phyloP scores from a whole-genome alignment of 2,888 invertebrate species.

The Sarcophaga variegata region DNA sequence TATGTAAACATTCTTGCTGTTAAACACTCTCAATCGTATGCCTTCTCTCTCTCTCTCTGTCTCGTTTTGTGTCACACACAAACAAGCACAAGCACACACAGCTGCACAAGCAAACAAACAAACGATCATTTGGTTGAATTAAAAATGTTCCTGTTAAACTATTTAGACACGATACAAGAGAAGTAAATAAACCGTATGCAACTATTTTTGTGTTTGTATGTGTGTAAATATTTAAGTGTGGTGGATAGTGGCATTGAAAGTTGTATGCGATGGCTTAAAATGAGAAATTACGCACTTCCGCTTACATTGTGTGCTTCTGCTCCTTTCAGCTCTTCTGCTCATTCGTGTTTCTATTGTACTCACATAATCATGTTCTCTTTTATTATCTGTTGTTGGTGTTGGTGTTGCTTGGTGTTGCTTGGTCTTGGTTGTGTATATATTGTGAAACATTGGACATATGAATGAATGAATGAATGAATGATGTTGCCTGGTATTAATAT shows the following conservation, averaged over 20 bases:
- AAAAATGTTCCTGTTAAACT: slow-evolving; percentile 48
- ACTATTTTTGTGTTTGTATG: background rate
- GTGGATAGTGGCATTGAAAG: background rate
- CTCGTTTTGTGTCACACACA: background rate
- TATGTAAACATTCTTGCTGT: background rate
- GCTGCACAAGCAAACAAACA: slow-evolving; percentile 14
- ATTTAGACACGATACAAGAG: slow-evolving; percentile 50
- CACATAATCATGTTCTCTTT: background rate
- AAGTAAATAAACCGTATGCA: slow-evolving; percentile 4
- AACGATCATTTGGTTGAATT: slow-evolving; percentile 43
- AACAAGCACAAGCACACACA: background rate
- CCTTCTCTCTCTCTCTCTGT: too few species aligned
- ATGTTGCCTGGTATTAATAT: slow-evolving; percentile 60
- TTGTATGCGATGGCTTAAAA: slow-evolving; percentile 49
- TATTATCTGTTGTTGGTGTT: background rate
- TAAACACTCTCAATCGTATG: background rate
- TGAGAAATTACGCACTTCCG: slow-evolving; percentile 65
- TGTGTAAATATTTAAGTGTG: background rate
- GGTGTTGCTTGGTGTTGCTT: background rate
- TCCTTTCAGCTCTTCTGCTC: slow-evolving; percentile 21
- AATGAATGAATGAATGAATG: slow-evolving; percentile 20
- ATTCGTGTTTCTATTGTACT: background rate
- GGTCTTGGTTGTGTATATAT: background rate
- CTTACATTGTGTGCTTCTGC: slow-evolving; percentile 20
- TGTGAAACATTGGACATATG: slow-evolving; percentile 59